phyloP scores from a whole-genome alignment of 2,113 vertebrate species.

The Panthera uncia region DNA sequence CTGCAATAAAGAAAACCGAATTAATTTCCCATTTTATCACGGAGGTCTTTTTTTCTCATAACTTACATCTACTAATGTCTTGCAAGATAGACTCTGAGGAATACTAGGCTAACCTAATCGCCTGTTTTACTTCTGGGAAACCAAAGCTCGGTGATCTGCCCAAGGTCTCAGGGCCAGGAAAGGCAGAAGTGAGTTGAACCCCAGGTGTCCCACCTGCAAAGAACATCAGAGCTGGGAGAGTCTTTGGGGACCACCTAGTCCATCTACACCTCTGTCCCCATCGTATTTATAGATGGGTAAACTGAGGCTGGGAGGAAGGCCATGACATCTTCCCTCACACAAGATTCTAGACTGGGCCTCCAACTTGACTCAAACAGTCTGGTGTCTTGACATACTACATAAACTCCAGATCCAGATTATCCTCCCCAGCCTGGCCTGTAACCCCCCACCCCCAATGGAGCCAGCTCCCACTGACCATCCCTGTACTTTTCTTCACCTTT shows the following conservation, averaged over 20 bases:
- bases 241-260: too few relatives aligned
- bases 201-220: not conserved
- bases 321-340: not conserved
- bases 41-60: not conserved
- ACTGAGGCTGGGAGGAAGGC: not conserved
- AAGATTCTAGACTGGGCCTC: constrained; percentile 66
- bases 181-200: not conserved
- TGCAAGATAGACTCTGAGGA: not conserved
- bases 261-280: not conserved
- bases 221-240: not conserved
- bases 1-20: not conserved
- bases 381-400: not conserved
- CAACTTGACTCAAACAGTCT: constrained; percentile 35
- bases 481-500: constrained; percentile 54
- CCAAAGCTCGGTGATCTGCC: not conserved
- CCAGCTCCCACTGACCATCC: constrained; percentile 19
- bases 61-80: not conserved
- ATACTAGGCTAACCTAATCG: not conserved
- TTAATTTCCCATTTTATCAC: not conserved
- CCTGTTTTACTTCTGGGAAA: not conserved
- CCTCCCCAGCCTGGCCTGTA: constrained; percentile 31
- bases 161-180: too few relatives aligned
- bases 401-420: constrained; percentile 28
- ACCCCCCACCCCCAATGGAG: constrained; percentile 11
- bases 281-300: not conserved